phyloP scores from a whole-genome alignment of 2,797 vertebrate genomes.

The Poliocrania exsul region DNA sequence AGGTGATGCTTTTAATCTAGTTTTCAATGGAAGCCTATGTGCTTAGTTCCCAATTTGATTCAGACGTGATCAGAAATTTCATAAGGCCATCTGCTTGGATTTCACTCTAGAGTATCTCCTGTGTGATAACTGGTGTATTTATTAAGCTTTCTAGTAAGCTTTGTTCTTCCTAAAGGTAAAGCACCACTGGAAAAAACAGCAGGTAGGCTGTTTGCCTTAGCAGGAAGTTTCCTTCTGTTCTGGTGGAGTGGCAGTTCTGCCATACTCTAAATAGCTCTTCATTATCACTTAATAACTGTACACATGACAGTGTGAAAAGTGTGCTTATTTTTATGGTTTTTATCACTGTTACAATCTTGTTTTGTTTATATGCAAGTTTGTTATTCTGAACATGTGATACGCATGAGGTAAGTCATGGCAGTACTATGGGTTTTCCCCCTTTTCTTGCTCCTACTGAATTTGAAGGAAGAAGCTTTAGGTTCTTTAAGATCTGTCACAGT shows the following conservation, averaged over 20 bases:
- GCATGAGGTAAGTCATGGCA: not conserved
- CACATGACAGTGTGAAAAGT: not conserved
- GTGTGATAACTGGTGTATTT: not conserved
- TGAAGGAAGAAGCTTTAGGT: not conserved
- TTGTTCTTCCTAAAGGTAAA: not conserved
- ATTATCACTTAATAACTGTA: not conserved
- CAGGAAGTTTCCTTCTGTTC: not conserved
- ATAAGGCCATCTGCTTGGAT: not conserved
- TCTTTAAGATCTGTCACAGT: not conserved
- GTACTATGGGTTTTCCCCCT: not conserved
- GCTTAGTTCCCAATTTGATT: not conserved
- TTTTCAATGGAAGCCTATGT: not conserved
- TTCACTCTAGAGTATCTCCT: not conserved
- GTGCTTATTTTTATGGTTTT: not conserved
- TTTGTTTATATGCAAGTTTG: not conserved
- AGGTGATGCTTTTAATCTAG: not conserved
- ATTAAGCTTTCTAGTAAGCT: not conserved
- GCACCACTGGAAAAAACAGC: not conserved
- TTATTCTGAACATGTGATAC: not conserved
- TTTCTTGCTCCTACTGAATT: rapidly evolving
- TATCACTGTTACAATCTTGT: not conserved
- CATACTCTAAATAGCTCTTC: not conserved
- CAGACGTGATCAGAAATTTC: not conserved
- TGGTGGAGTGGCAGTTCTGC: not conserved
- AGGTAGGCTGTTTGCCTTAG: not conserved